A percentile compares a stretch with the other conserved stretches of the same genome.
Conservation (phyloP, 2,797 vertebrate species). For the Hydrolagus colliei region DNA sequence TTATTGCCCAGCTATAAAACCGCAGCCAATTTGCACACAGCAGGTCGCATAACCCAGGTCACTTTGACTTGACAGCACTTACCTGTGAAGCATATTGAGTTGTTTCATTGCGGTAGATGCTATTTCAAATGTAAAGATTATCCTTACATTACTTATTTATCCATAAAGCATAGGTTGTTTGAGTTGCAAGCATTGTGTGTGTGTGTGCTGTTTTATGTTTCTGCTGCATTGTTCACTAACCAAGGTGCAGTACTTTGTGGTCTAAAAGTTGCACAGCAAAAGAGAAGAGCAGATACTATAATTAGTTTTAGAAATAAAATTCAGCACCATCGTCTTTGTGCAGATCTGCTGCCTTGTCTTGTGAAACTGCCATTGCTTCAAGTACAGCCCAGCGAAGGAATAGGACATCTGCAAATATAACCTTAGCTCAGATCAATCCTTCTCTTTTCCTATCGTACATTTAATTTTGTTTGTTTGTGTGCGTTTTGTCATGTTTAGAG, state of each 20-base stretch:
- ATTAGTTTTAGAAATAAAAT: neutral
- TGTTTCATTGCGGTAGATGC: too few species aligned
- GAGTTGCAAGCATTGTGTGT: neutral
- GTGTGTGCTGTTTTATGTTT: neutral
- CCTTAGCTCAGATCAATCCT: conserved; percentile 6
- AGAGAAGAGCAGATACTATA: too few species aligned
- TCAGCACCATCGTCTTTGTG: neutral
- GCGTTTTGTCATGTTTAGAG: conserved; percentile 25
- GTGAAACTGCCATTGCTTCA: too few species aligned
- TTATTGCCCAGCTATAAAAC: too few species aligned
- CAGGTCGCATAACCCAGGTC: too few species aligned
- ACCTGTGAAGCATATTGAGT: too few species aligned
- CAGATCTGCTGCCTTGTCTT: neutral
- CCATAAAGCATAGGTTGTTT: neutral
- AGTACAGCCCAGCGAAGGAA: neutral
- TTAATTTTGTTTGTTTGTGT: conserved; percentile 14
- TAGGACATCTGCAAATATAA: neutral
- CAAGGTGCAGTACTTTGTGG: neutral
- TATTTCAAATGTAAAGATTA: too few species aligned
- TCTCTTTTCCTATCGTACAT: conserved; percentile 18
- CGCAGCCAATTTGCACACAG: too few species aligned
- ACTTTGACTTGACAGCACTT: too few species aligned
- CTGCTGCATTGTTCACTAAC: neutral
- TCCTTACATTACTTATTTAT: neutral
- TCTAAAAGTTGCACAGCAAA: neutral